A percentile compares a stretch with the other conserved stretches of the same genome.
Evolutionary conservation across 2,797 vertebrate species (phyloP).

Genomic region (Synaphobranchus kaupii): DNA sequence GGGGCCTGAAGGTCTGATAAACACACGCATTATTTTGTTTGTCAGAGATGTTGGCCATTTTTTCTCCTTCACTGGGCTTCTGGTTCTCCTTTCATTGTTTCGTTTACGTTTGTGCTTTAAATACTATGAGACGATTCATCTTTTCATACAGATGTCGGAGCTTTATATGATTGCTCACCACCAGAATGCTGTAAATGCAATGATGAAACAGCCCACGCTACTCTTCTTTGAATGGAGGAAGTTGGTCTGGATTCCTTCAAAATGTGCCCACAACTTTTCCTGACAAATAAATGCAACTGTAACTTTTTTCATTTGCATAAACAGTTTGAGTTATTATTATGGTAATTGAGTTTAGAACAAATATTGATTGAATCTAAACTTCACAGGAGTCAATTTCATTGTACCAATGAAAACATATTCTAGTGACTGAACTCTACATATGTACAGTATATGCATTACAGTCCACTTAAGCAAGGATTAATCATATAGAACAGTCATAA

Average conservation of each 20-base stretch:
- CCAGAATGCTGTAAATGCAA: not conserved
- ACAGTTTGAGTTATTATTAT: not conserved
- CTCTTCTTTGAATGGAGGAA: not conserved
- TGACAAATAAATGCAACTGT: not conserved
- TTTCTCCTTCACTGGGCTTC: slow-evolving; percentile 57
- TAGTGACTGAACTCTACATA: not conserved
- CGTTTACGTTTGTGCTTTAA: slow-evolving; percentile 4
- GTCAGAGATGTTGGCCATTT: slow-evolving; percentile 63
- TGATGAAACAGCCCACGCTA: not conserved
- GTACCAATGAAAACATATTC: too few relatives aligned
- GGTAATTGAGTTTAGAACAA: not conserved
- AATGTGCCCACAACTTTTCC: not conserved
- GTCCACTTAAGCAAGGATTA: not conserved
- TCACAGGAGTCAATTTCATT: too few relatives aligned
- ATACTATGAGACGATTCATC: not conserved
- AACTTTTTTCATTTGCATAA: not conserved
- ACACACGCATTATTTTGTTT: slow-evolving; percentile 76
- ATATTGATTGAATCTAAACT: too few relatives aligned
- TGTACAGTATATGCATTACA: not conserved
- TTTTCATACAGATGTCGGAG: not conserved
- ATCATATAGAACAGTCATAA: not conserved
- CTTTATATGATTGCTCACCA: not conserved
- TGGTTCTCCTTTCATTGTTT: slow-evolving; percentile 66
- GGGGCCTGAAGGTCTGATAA: slow-evolving; percentile 82
- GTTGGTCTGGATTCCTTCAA: not conserved